Evolutionary conservation across 1,140 invertebrate species (phyloP), one percentile per base, ranked within the genome.

Genomic region (Drosophila subpulchrella): DNA sequence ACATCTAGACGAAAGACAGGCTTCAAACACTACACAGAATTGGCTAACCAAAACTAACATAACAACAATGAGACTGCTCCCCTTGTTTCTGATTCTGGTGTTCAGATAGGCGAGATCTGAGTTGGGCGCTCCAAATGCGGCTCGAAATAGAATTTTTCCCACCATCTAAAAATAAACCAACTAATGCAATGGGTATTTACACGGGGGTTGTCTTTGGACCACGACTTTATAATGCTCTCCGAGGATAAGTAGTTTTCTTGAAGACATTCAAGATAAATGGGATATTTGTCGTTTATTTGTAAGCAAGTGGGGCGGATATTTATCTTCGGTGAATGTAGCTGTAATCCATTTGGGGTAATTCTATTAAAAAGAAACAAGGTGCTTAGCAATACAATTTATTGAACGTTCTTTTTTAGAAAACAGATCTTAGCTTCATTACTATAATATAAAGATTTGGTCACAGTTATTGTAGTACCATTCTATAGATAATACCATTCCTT

Each of bases 91-190:
- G 78, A 76, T 74, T 81, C 73, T 78, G 68, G 44, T 82, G 82
- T 73, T 75, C 67, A 86, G 82, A 86, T 86, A 86, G 83, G 63
- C 74, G 75, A 30, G 47, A 89, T 88, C 83, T 83, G 46, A 75
- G 70, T 67, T 71, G 83, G 77, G 76, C 75, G 66, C 66, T 53
- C 50, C 32, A 4, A 53, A 53, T 58, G 63, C 59, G 48, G 75
- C 77, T 88, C 75, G 67, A 89, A 88, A 88, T 90, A 89, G 84
- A 84, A 88, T 90, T 88, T 75, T 89, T 89, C 84, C 84, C 84
- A 88, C 83, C 81, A 89, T 76, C 79, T 86, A 82, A 79, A 88
- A 89, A 88, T 89, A 88, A 73, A 83, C 61, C 41, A 51, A 76
- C 73, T 66, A 76, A 76, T 67, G 65, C 68, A 72, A 71, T 71